phyloP scores from a whole-genome alignment of 2,797 vertebrate species.

The Notolabrus celidotus region DNA sequence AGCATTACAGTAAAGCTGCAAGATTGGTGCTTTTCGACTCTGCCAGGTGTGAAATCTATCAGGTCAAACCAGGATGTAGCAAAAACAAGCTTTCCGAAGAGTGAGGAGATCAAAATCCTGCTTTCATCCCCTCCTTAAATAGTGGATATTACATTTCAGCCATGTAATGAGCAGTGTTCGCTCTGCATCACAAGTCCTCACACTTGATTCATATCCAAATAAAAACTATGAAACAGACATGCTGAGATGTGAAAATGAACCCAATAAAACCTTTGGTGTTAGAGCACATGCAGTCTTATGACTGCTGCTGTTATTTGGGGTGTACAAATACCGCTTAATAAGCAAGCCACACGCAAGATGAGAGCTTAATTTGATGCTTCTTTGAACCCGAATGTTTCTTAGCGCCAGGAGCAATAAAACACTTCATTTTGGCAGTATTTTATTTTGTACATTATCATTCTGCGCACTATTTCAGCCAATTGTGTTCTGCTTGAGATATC shows the following conservation, averaged over 20 bases:
- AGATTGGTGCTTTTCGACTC: conserved; percentile 17
- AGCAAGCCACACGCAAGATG: conserved; percentile 52
- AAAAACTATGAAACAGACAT: conserved; percentile 16
- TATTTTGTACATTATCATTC: conserved; percentile 49
- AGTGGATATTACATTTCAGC: conserved; percentile 54
- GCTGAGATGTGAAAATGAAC: conserved; percentile 45
- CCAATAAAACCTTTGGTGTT: conserved; percentile 47
- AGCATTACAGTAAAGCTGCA: conserved; percentile 5
- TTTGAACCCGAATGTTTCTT: conserved; percentile 40
- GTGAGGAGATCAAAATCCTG: conserved; percentile 25
- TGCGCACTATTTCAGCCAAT: conserved; percentile 17
- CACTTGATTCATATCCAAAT: conserved; percentile 51
- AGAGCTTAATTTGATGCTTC: conserved; percentile 69
- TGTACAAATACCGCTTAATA: conserved; percentile 52
- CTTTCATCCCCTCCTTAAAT: conserved; percentile 30
- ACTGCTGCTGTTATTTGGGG: conserved; percentile 46
- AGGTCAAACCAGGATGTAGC: conserved; percentile 18
- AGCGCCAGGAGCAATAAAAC: conserved; percentile 62
- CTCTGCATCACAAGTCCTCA: conserved; percentile 46
- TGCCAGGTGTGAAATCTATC: conserved; percentile 22
- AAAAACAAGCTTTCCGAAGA: not conserved
- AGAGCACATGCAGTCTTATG: conserved; percentile 20
- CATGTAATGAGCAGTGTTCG: conserved; percentile 44
- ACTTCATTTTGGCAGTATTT: conserved; percentile 46
- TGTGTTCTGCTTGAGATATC: conserved; percentile 29